Percentiles rank a stretch among this genome's conserved stretches.
phyloP scores from a whole-genome alignment of 2,888 invertebrate species.

The Trachelus stipa region DNA sequence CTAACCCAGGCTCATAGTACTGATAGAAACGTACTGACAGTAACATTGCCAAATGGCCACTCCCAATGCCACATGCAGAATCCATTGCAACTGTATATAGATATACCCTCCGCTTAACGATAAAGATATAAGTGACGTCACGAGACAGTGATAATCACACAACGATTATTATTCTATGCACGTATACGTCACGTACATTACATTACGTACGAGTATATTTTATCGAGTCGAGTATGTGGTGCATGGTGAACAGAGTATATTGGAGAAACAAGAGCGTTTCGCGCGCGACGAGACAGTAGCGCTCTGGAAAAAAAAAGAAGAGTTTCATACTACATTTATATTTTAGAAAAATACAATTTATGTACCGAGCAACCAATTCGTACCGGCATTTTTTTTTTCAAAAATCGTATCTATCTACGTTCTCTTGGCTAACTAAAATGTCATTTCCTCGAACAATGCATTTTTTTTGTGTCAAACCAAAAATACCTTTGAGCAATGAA shows the following conservation, averaged over 20 bases:
- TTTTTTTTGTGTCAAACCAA: too few species aligned
- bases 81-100: background rate
- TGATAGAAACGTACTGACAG: background rate
- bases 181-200: background rate
- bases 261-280: too few species aligned
- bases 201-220: background rate
- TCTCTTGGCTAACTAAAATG: too few species aligned
- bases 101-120: background rate
- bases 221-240: background rate
- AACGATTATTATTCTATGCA: background rate
- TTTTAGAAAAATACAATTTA: too few species aligned
- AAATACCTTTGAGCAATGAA: too few species aligned
- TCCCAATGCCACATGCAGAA: background rate
- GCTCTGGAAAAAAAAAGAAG: too few species aligned
- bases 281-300: too few species aligned
- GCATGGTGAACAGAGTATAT: background rate
- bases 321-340: too few species aligned
- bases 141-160: background rate
- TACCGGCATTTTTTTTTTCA: too few species aligned
- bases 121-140: background rate
- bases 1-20: background rate
- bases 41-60: background rate
- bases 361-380: too few species aligned
- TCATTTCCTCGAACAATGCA: too few species aligned
- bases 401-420: too few species aligned